Evolutionary conservation across 2,797 vertebrate genomes (phyloP), one percentile per base, ranked within the genome.

Genomic region (Neopelma chrysocephalum): DNA sequence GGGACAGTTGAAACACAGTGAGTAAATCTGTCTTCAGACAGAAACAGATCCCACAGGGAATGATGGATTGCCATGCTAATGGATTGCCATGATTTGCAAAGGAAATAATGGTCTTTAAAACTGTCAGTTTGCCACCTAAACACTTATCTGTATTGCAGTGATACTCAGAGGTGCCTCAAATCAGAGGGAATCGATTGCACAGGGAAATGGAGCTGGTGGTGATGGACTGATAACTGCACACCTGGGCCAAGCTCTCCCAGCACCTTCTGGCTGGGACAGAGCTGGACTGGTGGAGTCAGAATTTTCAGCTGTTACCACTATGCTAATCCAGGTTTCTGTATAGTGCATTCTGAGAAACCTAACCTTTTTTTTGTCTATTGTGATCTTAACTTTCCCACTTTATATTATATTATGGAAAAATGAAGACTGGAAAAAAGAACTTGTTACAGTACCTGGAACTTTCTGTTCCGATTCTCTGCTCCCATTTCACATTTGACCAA

Each of bases 81-180:
- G 70, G 77, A 66, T 88, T 93, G 51, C 21, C 57, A 7, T 75
- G 69, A 45, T 85, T 85, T 93, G 65, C 69, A 81, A 83, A 68
- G 43, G 62, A 78, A 87, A 72, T 57, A 87, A 77, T 36, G 22
- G 38, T 36, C 76, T 84, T 92, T 69, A 83, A 86, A 92, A 42
- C 53, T 65, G 69, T 47, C 76, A 40, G 38, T 71, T 89, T 78
- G 64, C 70, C 61, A 68, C 69, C 69, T 94, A 78, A 82, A 60
- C 62, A 29, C 26, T 64, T 82, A 57, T 93, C 91, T 83, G 16
- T 66, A 15, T 31, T 69, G 38, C 61, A 61, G 26, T 32, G 72
- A n/a, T 75, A 47, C 22, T 68, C 56, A 29, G 68, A 69, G 53
- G 50, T 12, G 20, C 32, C 16, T 77, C 40, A 23, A 4, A 4